Base-by-base conservation (phyloP, 2,113 vertebrate species). In the Centropristis striata region DNA sequence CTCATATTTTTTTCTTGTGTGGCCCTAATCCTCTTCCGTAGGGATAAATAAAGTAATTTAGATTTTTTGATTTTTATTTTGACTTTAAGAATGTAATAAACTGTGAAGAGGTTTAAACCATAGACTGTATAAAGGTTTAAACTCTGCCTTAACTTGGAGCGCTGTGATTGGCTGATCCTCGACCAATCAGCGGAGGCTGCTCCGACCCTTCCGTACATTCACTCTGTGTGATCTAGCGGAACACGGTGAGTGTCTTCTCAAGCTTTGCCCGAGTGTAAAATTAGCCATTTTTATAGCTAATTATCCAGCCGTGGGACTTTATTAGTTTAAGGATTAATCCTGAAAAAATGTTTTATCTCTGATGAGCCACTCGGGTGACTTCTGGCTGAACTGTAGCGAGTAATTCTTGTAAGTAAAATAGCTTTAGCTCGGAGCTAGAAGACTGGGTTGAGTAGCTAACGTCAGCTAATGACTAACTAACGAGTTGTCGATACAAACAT, bases 161-260 rank as follows among this genome's bases (percentile, higher is more conserved):
- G 27, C 68, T 37, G 47, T 90, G 84, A 93, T 92, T 61, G 91
- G 92, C 81, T 81, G 71, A 75, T 21, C 10, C 37, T 63, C 10
- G 14, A 14, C 92, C 92, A 92, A 92, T 93, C 87, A 89, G 2
- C 0, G n/a, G 64, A 73, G 0, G 44, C 80, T 8, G 12, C 67
- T 44, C 44, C 25, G 25, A 50, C 32, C 23, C 80, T 84, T 90
- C 88, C 71, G 85, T 13, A 83, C 83, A 64, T 87, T 81, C 83
- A 51, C 72, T 13, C 74, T 57, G 83, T 67, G 60, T 80, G 89
- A 74, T 76, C 80, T 75, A 78, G 85, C 88, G 86, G 83, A 92
- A 68, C 74, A 85, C 88, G 92, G 92, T 92, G 14, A 92, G 92
- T 88, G 50, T 49, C 71, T 16, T 36, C 2, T 20, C 12, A 15